Base-by-base conservation (phyloP, 1,140 invertebrate species). In the Dreissena rostriformis region DNA sequence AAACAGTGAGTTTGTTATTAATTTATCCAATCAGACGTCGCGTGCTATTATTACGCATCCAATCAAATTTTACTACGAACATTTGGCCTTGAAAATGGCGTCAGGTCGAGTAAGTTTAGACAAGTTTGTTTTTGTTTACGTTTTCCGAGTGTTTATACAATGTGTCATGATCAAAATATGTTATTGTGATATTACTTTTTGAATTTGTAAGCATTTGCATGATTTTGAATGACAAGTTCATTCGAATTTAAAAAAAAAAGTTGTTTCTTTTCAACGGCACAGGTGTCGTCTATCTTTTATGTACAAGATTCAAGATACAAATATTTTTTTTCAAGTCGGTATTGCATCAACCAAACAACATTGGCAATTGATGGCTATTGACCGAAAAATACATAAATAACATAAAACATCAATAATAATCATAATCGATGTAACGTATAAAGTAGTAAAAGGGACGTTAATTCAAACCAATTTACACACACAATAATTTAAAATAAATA, bases 101-200 rank as follows among this genome's bases (percentile, higher is more conserved):
- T 87, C 82, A 55, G 68, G 79, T 76, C 72, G 86, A 71, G 86
- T 87, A 79, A 87, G 86, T 85, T 78, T 81, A 84, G 82, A 87
- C 74, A 52, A 49, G 29, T 86, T 75, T 72, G 57, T 66, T 74
- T 53, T 39, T 51, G 66, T 22, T 26, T 26, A 24, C 17, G 10
- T 67, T 29, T 26, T 82, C 68, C 19, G 17, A 52, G 53, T 29
- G 15, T 55, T 29, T 53, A 6, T 29, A 19, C 19, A 28, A 22
- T 5, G 7, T 49, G 28, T 39, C 39, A 26, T 61, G 22, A 19
- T 26, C 10, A 10, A 17, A 24, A 39, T 63, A 61, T 11, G 19
- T 61, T 65, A n/a, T 22, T 14, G 17, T 19, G 24, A 24, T 52
- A 78, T n/a, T 51, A 17, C 51, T 22, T 68, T 49, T 68, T 49